A percentile compares a stretch with the other conserved stretches of the same genome.
phyloP scores from a whole-genome alignment of 2,797 vertebrate species.

The Eospalax fontanierii region DNA sequence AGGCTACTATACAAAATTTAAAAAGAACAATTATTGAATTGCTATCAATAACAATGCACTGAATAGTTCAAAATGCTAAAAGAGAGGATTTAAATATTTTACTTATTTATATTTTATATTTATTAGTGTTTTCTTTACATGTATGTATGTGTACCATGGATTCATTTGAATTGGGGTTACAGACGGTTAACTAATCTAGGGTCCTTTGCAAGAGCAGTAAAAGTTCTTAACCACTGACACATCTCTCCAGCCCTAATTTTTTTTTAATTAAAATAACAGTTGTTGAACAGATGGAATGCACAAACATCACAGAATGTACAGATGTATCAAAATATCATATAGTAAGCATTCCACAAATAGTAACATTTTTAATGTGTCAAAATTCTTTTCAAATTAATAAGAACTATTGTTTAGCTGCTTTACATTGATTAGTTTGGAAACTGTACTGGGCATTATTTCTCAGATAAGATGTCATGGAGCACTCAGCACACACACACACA shows the following conservation, averaged over 20 bases:
- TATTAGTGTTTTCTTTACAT: too few species aligned
- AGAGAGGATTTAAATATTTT: too few species aligned
- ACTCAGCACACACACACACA: not conserved
- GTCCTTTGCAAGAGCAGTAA: too few species aligned
- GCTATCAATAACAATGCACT: not conserved
- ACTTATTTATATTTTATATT: too few species aligned
- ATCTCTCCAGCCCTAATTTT: too few species aligned
- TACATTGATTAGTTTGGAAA: not conserved
- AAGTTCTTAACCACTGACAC: too few species aligned
- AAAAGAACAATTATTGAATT: not conserved
- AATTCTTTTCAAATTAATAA: not conserved
- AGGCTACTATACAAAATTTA: not conserved
- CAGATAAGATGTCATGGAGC: not conserved
- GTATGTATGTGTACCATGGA: too few species aligned
- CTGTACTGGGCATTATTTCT: not conserved
- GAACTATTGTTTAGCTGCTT: not conserved
- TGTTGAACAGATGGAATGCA: not conserved
- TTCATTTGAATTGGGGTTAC: too few species aligned
- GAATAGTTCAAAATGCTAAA: not conserved
- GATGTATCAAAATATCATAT: not conserved
- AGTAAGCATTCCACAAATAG: not conserved
- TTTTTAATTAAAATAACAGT: not conserved
- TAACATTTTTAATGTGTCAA: not conserved
- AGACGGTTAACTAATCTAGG: too few species aligned
- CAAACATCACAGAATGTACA: not conserved